These are phyloP conservation scores for pig (Sus scrofa) DNA, from an alignment of 2,113 vertebrate genomes.

Conservation along the genomic window DNA sequence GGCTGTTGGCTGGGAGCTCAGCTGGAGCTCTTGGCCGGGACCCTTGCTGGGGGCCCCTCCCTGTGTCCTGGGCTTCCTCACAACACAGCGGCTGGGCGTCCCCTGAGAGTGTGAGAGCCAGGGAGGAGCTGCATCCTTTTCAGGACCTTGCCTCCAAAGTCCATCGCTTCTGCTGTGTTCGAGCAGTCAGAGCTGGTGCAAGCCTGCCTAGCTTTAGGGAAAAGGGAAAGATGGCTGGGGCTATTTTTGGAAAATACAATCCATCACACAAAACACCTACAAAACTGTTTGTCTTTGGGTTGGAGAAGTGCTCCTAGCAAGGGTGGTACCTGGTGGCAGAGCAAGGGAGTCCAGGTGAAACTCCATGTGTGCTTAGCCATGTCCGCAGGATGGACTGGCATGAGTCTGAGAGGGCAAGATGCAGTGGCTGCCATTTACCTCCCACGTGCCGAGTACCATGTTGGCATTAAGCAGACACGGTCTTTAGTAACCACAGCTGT, in stretches of 20 bases:
- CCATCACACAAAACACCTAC: too few species aligned
- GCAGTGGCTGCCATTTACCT: not conserved
- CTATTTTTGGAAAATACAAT: not conserved
- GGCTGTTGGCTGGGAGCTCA: not conserved
- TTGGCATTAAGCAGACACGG: too few species aligned
- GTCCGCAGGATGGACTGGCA: accelerated
- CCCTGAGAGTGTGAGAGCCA: accelerated
- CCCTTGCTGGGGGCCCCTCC: not conserved
- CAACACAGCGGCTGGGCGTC: not conserved
- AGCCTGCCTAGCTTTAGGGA: not conserved
- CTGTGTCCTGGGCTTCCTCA: not conserved
- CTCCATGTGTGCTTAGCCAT: not conserved
- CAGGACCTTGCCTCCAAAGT: not conserved
- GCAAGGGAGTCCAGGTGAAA: accelerated
- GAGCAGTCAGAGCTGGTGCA: not conserved
- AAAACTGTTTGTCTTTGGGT: not conserved
- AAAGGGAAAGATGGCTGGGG: not conserved
- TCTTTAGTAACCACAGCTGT: not conserved
- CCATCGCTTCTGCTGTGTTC: accelerated
- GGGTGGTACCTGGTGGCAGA: not conserved
- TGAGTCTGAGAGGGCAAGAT: accelerated
- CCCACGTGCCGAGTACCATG: accelerated
- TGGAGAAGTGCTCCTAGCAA: not conserved
- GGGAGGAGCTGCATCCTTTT: not conserved
- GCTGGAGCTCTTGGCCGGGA: not conserved